Percentiles rank a stretch among this genome's conserved stretches.
phyloP scores from a whole-genome alignment of 1,140 invertebrate genomes.

The Musca vetustissima region DNA sequence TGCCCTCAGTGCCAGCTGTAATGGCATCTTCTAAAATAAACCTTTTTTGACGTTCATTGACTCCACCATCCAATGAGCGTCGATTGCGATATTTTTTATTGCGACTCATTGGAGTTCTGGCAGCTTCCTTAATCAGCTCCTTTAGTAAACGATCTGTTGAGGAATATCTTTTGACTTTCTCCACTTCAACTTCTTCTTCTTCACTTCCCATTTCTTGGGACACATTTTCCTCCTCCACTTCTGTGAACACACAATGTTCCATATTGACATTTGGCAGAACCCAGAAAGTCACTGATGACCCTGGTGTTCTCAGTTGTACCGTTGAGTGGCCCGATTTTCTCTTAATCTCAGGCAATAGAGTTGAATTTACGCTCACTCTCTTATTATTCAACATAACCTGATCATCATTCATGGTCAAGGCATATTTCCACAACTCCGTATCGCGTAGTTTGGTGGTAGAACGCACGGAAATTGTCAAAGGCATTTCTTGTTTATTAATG shows the following conservation, averaged over 20 bases:
- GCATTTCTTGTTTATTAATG: slow-evolving; percentile 45
- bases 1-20: neutral
- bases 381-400: slow-evolving; percentile 39
- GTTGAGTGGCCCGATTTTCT: slow-evolving; percentile 34
- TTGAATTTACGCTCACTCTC: slow-evolving; percentile 38
- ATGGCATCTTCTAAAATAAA: slow-evolving; percentile 39
- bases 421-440: slow-evolving; percentile 49
- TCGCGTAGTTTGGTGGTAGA: slow-evolving; percentile 37
- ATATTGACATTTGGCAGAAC: slow-evolving; percentile 45
- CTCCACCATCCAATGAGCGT: neutral
- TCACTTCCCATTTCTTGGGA: slow-evolving; percentile 18
- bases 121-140: slow-evolving; percentile 47
- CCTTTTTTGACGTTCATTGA: slow-evolving; percentile 29
- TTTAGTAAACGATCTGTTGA: slow-evolving; percentile 46
- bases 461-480: slow-evolving; percentile 39
- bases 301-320: slow-evolving; percentile 43
- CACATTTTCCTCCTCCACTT: slow-evolving; percentile 37
- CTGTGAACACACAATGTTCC: slow-evolving; percentile 50
- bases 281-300: slow-evolving; percentile 51
- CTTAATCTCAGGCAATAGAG: slow-evolving; percentile 39
- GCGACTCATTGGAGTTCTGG: slow-evolving; percentile 34
- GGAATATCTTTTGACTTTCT: slow-evolving; percentile 32
- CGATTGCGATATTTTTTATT: slow-evolving; percentile 36
- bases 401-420: slow-evolving; percentile 37
- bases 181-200: neutral